phyloP scores from a whole-genome alignment of 2,113 vertebrate species.

The Syngnathoides biaculeatus region DNA sequence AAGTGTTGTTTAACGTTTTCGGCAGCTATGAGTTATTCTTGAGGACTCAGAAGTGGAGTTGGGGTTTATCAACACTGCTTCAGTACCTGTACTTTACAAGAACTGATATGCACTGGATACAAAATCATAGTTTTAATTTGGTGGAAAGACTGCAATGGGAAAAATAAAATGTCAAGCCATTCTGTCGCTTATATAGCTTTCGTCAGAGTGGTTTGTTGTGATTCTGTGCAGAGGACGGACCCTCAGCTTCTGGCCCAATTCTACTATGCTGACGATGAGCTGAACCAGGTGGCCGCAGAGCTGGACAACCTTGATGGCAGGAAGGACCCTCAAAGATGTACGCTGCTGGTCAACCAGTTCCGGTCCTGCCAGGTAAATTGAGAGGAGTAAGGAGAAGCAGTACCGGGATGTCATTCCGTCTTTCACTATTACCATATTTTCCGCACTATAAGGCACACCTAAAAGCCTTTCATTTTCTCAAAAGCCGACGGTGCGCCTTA shows the following conservation, averaged over 20 bases:
- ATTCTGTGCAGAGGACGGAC: conserved; percentile 82
- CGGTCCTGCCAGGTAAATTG: conserved; percentile 89
- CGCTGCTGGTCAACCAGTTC: conserved; percentile 94
- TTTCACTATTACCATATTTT: too few relatives aligned
- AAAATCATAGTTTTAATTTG: not conserved
- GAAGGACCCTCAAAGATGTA: conserved; percentile 95
- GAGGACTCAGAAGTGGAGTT: not conserved
- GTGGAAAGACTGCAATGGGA: not conserved
- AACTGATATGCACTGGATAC: not conserved
- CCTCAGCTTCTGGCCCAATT: conserved; percentile 96
- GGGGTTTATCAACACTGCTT: not conserved
- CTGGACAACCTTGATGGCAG: conserved; percentile 93
- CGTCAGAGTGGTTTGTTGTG: conserved; percentile 3
- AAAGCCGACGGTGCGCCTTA: too few relatives aligned
- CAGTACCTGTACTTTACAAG: not conserved
- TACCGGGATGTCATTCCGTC: not conserved
- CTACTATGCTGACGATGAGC: conserved; percentile 96
- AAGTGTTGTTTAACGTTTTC: not conserved
- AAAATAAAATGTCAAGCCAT: not conserved
- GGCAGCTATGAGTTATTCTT: not conserved
- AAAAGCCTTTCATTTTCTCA: too few relatives aligned
- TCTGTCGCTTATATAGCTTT: not conserved
- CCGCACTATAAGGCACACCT: too few relatives aligned
- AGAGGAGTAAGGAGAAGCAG: not conserved
- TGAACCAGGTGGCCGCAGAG: conserved; percentile 94